These are phyloP conservation scores for Synchiropus splendidus DNA, from an alignment of 2,113 vertebrate species.

Conservation along the genomic window DNA sequence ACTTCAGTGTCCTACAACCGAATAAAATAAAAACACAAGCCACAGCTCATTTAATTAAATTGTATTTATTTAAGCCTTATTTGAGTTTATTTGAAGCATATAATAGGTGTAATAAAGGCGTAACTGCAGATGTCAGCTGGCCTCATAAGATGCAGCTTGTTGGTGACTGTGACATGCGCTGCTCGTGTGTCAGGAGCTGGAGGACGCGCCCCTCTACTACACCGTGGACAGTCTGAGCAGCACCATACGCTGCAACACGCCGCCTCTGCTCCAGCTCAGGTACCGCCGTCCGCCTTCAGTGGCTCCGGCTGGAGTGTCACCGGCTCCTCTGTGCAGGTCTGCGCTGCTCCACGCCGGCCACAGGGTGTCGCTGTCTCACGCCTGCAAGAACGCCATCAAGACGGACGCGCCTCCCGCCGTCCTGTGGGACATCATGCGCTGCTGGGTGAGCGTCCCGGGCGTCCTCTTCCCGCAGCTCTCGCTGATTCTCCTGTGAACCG, in stretches of 20 bases:
- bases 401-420: conserved; percentile 67
- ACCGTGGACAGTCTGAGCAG: conserved; percentile 74
- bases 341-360: conserved; percentile 81
- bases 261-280: conserved; percentile 75
- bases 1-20: too few relatives aligned
- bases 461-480: neutral
- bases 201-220: conserved; percentile 77
- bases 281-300: conserved; percentile 18
- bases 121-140: too few relatives aligned
- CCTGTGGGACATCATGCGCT: conserved; percentile 89
- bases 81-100: too few relatives aligned
- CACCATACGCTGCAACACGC: conserved; percentile 68
- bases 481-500: neutral
- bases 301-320: neutral
- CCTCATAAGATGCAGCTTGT: neutral
- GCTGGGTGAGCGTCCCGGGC: conserved; percentile 72
- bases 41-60: too few relatives aligned
- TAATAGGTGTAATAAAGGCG: too few relatives aligned
- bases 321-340: conserved; percentile 60
- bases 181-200: conserved; percentile 68
- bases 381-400: conserved; percentile 81
- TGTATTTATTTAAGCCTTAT: too few relatives aligned
- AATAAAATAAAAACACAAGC: too few relatives aligned
- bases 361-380: conserved; percentile 83
- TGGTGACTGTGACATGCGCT: neutral